Conservation (phyloP, 2,797 vertebrate genomes). For the Xerus rutilus region DNA sequence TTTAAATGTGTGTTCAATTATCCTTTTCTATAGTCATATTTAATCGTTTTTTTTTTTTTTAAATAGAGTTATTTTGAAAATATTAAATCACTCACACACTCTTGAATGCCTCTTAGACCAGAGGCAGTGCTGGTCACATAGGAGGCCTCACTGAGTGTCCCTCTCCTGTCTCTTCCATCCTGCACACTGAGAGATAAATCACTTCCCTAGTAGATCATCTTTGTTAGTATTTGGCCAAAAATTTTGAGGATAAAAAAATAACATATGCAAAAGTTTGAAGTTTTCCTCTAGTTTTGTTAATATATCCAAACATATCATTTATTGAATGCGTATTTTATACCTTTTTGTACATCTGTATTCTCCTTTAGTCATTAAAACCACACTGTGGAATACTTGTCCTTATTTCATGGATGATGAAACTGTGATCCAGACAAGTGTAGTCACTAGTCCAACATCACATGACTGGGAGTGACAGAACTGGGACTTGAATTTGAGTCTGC, state of each 20-base stretch:
- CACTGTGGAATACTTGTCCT: neutral
- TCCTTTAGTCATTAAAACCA: constrained; percentile 6
- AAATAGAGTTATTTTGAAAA: constrained; percentile 75
- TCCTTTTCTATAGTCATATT: constrained; percentile 78
- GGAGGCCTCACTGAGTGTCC: neutral
- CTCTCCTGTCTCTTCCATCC: neutral
- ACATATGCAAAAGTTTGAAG: neutral
- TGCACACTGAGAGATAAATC: neutral
- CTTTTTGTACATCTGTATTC: neutral
- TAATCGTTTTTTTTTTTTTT: constrained; percentile 75
- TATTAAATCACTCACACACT: constrained; percentile 49
- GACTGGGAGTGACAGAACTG: neutral
- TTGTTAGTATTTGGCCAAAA: neutral
- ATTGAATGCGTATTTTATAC: neutral
- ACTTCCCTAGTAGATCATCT: neutral
- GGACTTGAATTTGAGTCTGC: neutral
- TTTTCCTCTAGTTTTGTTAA: constrained; percentile 37
- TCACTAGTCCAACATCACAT: neutral
- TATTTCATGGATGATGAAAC: neutral
- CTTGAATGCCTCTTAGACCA: neutral
- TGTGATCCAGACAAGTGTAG: neutral
- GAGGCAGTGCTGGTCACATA: neutral
- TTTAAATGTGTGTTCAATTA: constrained; percentile 81
- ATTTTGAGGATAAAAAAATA: neutral
- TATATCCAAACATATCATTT: neutral